A percentile compares a stretch with the other conserved stretches of the same genome.
Evolutionary conservation across 2,797 vertebrate species (phyloP).

Genomic region (Rhyacichthys aspro): DNA sequence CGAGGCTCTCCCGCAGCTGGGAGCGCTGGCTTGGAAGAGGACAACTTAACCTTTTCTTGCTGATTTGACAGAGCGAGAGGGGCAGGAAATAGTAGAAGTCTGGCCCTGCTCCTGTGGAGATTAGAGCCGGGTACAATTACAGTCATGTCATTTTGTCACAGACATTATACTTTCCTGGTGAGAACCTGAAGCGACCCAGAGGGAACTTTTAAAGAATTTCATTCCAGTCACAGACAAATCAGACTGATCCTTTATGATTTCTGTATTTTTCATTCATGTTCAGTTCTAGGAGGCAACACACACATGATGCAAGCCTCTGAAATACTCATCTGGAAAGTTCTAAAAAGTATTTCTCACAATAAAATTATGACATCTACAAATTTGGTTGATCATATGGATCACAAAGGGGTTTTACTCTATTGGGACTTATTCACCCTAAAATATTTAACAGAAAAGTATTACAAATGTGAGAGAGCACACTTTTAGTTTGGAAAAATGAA

Average conservation of each 20-base stretch:
- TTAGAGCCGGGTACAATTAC: constrained; percentile 44
- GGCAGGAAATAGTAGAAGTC: constrained; percentile 38
- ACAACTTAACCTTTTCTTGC: constrained; percentile 59
- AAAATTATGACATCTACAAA: constrained; percentile 37
- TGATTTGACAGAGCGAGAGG: constrained; percentile 57
- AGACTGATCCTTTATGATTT: constrained; percentile 34
- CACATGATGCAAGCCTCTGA: constrained; percentile 54
- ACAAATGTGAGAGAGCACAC: too few relatives aligned
- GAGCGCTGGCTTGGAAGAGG: constrained; percentile 45
- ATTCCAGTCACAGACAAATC: constrained; percentile 31
- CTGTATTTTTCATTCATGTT: constrained; percentile 50
- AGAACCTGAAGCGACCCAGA: constrained; percentile 13
- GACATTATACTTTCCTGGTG: constrained; percentile 12
- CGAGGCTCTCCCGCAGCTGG: constrained; percentile 50
- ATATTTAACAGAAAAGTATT: constrained; percentile 11
- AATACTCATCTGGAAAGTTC: constrained; percentile 48
- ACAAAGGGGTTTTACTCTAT: constrained; percentile 8
- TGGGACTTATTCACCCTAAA: constrained; percentile 1
- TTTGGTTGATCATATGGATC: constrained; percentile 16
- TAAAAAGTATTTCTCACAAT: constrained; percentile 31
- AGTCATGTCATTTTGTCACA: constrained; percentile 54
- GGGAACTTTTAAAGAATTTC: constrained; percentile 35
- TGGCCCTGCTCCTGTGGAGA: constrained; percentile 27
- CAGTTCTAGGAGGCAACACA: constrained; percentile 20
- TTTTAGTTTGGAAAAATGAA: too few relatives aligned